Evolutionary conservation across 1,140 invertebrate genomes (phyloP), one percentile per base, ranked within the genome.

Genomic region (Tribolium castaneum): DNA sequence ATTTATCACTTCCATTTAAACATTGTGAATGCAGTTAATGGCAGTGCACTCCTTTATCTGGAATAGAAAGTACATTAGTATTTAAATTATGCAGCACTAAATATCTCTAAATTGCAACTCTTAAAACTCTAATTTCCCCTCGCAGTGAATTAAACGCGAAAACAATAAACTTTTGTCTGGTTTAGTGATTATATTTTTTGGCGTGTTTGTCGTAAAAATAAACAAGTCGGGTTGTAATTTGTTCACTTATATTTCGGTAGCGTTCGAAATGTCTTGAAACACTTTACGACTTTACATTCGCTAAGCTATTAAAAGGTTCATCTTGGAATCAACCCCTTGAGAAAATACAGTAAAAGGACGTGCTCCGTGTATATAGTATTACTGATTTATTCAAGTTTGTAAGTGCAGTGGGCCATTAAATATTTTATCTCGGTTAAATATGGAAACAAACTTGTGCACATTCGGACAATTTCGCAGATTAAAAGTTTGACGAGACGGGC

Each of bases 261-360:
- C 78, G 75, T 81, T 81, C 80, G 75, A 71, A 77, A 81, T 81
- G 80, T 76, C 78, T 80, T 56, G 75, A 75, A 81, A 81, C 78
- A 73, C 76, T 81, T 81, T 81, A 81, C 78, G 78, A 79, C 78
- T 78, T 75, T 78, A 81, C 80, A 74, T 81, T 79, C 74, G 77
- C 72, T 50, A 49, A 49, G 75, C 78, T 77, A 81, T 78, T 81
- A 81, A 81, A 81, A 81, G 77, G 78, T 81, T 76, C 80, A 80
- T 80, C 72, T 79, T 70, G 16, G 79, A 80, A 81, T 81, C 80
- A 81, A 81, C 80, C 80, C 80, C 80, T 81, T 81, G 80, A 81
- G 80, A 78, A 80, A 80, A 79, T 81, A 81, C 76, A 81, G 66
- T 49, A 70, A 78, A 16, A 49, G 62, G 45, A 81, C 80, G 80